Evolutionary conservation across 2,888 invertebrate species (phyloP).

Genomic region (Melinopterus prodromus): DNA sequence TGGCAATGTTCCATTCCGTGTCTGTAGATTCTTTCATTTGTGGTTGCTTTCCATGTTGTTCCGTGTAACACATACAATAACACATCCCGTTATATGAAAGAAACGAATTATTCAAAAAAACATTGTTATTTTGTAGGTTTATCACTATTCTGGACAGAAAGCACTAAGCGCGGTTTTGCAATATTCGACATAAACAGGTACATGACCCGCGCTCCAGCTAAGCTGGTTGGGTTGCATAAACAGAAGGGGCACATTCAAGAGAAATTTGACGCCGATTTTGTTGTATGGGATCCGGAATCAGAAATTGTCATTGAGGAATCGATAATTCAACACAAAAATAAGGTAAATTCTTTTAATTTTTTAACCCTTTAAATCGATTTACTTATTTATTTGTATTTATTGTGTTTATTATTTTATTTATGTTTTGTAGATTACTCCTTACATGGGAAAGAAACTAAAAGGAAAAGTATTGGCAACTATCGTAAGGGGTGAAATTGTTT

Average conservation of each 20-base stretch:
- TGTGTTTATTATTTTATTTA: slow-evolving; percentile 30
- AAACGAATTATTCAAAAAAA: not conserved
- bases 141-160: slow-evolving; percentile 75
- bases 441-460: slow-evolving; percentile 66
- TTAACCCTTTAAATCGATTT: slow-evolving; percentile 20
- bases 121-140: slow-evolving; percentile 60
- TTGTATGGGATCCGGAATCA: slow-evolving; percentile 74
- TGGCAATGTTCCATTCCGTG: not conserved
- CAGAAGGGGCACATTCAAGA: slow-evolving; percentile 69
- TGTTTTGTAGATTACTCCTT: slow-evolving; percentile 71
- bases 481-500: slow-evolving; percentile 71
- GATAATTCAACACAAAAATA: slow-evolving; percentile 74
- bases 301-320: slow-evolving; percentile 65
- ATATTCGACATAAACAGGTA: slow-evolving; percentile 67
- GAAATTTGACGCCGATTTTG: slow-evolving; percentile 76
- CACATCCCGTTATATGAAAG: not conserved
- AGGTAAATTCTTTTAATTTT: slow-evolving; percentile 60
- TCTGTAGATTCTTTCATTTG: not conserved
- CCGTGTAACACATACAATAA: too few relatives aligned
- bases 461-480: slow-evolving; percentile 73
- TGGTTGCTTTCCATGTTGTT: too few relatives aligned
- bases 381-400: slow-evolving; percentile 29
- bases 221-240: slow-evolving; percentile 67
- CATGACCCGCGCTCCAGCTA: slow-evolving; percentile 69
- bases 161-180: slow-evolving; percentile 63